Evolutionary conservation across 2,888 invertebrate species (phyloP), one percentile per base, ranked within the genome.

Genomic region (Megamerina dolium): DNA sequence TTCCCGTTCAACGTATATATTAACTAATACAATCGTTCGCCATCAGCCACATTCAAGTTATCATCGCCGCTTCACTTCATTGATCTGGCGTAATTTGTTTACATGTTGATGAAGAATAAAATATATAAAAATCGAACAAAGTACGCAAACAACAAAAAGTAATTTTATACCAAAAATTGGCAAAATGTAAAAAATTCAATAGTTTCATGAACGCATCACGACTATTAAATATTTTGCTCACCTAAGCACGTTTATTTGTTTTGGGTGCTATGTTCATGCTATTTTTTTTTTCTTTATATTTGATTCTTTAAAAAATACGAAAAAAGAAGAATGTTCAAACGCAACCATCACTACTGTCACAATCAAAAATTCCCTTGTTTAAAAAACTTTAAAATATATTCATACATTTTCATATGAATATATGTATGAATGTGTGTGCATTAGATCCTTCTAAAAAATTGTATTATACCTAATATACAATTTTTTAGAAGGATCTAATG

Each of bases 191-290:
- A 29, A 26, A 41, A 9, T 16, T 13, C 13, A n/a, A 20, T 37
- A 31, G 16, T 32, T 26, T 18, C 23, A 23, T 27, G 3, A 13
- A 3, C 13, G 27, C 13, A n/a, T n/a, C n/a, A n/a, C n/a, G n/a
- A n/a, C 4, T 4, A 2, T 30, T 2, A 21, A 32, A 13, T 17
- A 33, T 43, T 52, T 45, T 47, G 50, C 50, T 50, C 47, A 46
- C 48, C 43, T 44, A 48, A 52, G 47, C 52, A 33, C 41, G 40
- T 52, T 48, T 48, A 50, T 50, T 37, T 40, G 46, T 41, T 50
- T 50, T 50, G 48, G 41, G 45, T 48, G 41, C n/a, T 44, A 34
- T 37, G 48, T 46, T 37, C 32, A 27, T 39, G 43, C n/a, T n/a
- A n/a, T n/a, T n/a, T n/a, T n/a, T n/a, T n/a, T n/a, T n/a, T n/a